Evolutionary conservation across 2,797 vertebrate genomes (phyloP).

Genomic region (Sarcophilus harrisii): DNA sequence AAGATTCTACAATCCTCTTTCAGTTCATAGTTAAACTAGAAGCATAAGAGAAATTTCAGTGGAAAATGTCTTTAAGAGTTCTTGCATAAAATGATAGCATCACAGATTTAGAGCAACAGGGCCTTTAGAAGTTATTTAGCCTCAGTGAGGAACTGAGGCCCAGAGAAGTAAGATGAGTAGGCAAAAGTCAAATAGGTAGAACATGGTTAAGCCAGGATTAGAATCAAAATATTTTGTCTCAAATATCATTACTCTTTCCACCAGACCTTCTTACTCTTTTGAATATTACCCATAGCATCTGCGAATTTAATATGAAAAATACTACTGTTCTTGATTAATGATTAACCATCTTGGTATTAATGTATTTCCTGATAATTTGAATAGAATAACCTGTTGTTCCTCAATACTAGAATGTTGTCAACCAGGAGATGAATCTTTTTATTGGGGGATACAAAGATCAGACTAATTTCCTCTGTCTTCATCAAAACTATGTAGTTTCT

Average conservation of each 20-base stretch:
- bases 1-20: neutral
- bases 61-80: neutral
- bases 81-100: neutral
- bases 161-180: neutral
- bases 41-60: neutral
- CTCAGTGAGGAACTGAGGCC: neutral
- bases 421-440: neutral
- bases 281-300: neutral
- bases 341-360: neutral
- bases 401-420: neutral
- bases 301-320: neutral
- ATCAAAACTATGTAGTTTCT: neutral
- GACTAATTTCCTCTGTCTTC: neutral
- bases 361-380: neutral
- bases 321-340: neutral
- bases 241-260: neutral
- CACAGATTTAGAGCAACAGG: neutral
- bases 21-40: neutral
- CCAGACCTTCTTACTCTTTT: neutral
- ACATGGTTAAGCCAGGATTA: neutral
- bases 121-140: neutral
- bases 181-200: neutral
- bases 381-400: neutral
- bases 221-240: neutral
- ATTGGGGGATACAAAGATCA: neutral